phyloP scores from a whole-genome alignment of 92 coral and sea anemone species.

The Porites evermanni region DNA sequence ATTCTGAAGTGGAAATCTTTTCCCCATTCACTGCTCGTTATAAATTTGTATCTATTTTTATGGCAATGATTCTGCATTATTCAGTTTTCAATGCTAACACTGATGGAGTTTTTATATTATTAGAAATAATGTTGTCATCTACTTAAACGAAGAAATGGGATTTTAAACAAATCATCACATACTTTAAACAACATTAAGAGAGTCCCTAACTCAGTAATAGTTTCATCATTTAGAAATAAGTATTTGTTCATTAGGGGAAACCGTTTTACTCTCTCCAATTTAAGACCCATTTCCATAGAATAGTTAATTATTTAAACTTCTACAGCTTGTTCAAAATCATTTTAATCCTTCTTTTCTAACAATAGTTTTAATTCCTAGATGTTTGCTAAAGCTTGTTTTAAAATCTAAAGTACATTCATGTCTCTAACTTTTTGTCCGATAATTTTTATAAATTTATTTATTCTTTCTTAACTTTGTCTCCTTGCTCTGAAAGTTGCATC shows the following conservation, averaged over 20 bases:
- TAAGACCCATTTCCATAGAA: slow-evolving; percentile 9
- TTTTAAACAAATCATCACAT: too few species aligned
- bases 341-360: background rate
- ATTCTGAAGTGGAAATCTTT: background rate
- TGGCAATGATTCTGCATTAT: too few species aligned
- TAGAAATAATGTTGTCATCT: background rate
- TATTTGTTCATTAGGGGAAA: background rate
- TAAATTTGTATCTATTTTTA: too few species aligned
- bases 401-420: background rate
- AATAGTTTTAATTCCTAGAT: background rate
- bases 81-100: too few species aligned
- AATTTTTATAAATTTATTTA: too few species aligned
- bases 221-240: background rate
- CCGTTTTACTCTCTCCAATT: background rate
- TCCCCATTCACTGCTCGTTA: background rate
- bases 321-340: background rate
- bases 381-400: background rate
- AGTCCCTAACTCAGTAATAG: too few species aligned
- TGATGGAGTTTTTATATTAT: too few species aligned
- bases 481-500: too few species aligned
- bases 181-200: background rate
- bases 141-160: too few species aligned
- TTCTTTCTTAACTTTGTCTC: too few species aligned
- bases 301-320: slow-evolving; percentile 7
- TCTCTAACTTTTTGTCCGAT: too few species aligned